A percentile compares a stretch with the other conserved stretches of the same genome.
Evolutionary conservation across 2,113 vertebrate species (phyloP).

Genomic region (Eurypyga helias): DNA sequence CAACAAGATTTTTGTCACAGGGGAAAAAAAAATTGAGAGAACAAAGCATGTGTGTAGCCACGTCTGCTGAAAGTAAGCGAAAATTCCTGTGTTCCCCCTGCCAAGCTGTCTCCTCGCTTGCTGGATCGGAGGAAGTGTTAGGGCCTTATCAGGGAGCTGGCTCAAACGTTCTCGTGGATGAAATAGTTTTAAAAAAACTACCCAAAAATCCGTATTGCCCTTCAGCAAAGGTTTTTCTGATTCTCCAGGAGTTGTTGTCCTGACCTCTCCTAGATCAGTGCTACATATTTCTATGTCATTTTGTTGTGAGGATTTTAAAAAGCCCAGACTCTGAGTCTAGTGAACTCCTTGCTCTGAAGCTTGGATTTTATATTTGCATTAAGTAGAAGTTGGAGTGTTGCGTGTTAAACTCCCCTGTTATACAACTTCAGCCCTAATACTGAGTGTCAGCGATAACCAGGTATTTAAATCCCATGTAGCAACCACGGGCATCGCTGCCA

Average conservation of each 20-base stretch:
- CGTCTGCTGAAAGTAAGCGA: neutral
- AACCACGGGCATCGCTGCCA: fast-evolving
- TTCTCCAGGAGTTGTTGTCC: neutral
- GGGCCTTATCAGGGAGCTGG: neutral
- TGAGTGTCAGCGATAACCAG: neutral
- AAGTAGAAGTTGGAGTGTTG: neutral
- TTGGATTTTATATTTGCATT: neutral
- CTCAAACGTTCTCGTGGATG: neutral
- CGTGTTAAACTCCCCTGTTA: neutral
- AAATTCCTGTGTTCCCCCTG: neutral
- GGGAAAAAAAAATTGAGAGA: neutral
- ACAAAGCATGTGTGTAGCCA: neutral
- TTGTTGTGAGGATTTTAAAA: neutral
- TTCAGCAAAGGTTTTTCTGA: neutral
- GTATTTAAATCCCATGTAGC: neutral
- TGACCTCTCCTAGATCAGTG: neutral
- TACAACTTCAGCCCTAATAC: neutral
- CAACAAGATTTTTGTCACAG: neutral
- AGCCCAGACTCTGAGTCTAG: neutral
- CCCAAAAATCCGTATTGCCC: neutral
- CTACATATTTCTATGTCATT: neutral
- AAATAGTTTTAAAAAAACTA: neutral
- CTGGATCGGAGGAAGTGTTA: neutral
- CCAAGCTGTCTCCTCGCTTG: neutral
- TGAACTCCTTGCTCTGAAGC: neutral